These are phyloP conservation scores for Lasioglossum figueresi DNA, from an alignment of 2,888 invertebrate genomes.

Conservation along the genomic window DNA sequence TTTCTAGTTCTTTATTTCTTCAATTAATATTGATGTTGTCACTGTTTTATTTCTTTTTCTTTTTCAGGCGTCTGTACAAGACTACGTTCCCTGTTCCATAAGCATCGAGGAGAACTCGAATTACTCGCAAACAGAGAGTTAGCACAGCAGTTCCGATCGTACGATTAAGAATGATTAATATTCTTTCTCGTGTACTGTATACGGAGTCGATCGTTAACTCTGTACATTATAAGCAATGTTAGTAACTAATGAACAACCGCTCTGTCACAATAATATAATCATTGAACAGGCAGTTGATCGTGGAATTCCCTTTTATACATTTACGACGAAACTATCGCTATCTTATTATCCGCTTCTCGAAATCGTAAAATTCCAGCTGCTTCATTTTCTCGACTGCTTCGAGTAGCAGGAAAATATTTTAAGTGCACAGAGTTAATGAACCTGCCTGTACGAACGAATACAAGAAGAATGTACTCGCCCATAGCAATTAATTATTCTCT, in stretches of 20 bases:
- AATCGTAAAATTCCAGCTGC: not conserved
- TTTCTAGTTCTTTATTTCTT: conserved; percentile 43
- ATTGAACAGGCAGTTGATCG: not conserved
- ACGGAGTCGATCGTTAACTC: conserved; percentile 12
- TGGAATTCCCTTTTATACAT: not conserved
- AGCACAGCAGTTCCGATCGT: conserved; percentile 46
- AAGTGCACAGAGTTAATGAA: conserved; percentile 1
- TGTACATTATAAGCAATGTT: conserved; percentile 39
- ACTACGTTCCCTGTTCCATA: conserved; percentile 77
- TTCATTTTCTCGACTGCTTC: not conserved
- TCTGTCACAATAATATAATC: not conserved
- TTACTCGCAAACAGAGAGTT: conserved; percentile 74
- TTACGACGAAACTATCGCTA: not conserved
- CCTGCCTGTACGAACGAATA: not conserved
- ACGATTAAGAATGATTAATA: conserved; percentile 35
- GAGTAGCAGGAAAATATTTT: not conserved
- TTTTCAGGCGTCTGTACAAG: conserved; percentile 75
- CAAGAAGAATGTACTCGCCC: conserved; percentile 15
- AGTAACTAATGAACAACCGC: conserved; percentile 1
- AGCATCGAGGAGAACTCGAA: conserved; percentile 74
- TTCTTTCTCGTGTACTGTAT: conserved; percentile 18
- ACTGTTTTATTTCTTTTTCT: not conserved
- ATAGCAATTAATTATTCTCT: not conserved
- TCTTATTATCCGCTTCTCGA: not conserved
- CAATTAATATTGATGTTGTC: not conserved